Evolutionary conservation across 1,140 invertebrate species (phyloP), one percentile per base, ranked within the genome.

Genomic region (Drosophila gunungcola): DNA sequence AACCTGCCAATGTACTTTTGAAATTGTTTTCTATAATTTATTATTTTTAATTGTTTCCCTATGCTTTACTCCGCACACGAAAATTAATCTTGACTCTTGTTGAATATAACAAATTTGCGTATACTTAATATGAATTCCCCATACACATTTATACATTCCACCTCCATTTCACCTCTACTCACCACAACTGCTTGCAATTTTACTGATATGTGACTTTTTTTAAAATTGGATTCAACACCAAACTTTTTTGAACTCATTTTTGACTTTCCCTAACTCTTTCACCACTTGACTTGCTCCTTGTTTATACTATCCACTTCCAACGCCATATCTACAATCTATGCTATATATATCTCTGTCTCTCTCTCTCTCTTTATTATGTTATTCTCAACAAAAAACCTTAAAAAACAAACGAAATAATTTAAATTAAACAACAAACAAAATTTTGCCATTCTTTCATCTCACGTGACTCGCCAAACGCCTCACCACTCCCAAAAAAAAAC

Each of bases 361-460:
- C 16, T 21, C 16, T 48, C 29, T 46, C 5, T 42, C 36, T 57
- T 12, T 39, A 16, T 74, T 42, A 4, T 68, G n/a, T 57, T 63
- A 55, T 48, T 27, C 45, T 69, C 41, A 48, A 57, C 34, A 51
- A 34, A 64, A 43, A 56, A 65, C 42, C 9, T 49, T n/a, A 49
- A 73, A 25, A 11, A 75, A 65, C 60, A 60, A 72, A 62, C 53
- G 11, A 78, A 78, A 42, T 56, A 61, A 76, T 78, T 64, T 27
- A 52, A 79, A 70, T 73, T 38, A 79, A 80, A 85, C 72, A 76
- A 82, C 60, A 88, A 74, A 64, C 56, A 34, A 88, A 75, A 75
- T 86, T 80, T 55, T 81, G 13, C 60, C 78, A 88, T 85, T 85
- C 58, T 85, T 78, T 75, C 73, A 85, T 81, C 82, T 69, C 60